Percentiles rank a stretch among this genome's conserved stretches.
These are phyloP conservation scores for Imbricaverruca yamaguchii DNA, from an alignment of 2,888 invertebrate species.

Conservation along the genomic window DNA sequence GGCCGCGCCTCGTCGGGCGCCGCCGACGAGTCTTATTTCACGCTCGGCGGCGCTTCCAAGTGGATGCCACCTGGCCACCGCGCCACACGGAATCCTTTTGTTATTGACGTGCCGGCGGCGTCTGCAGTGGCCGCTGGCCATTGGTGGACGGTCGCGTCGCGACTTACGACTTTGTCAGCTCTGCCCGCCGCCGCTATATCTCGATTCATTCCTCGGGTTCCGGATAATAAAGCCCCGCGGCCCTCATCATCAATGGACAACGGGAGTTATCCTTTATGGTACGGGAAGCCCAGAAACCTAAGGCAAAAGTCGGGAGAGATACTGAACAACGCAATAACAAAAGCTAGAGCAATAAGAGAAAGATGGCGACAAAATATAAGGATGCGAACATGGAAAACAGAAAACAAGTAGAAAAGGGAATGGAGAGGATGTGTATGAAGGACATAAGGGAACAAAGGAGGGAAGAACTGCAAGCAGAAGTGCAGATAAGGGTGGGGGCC, in stretches of 20 bases:
- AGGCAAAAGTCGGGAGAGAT: neutral
- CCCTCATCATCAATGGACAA: neutral
- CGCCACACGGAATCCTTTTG: neutral
- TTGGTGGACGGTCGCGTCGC: neutral
- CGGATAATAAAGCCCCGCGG: neutral
- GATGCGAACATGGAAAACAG: neutral
- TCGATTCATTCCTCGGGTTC: neutral
- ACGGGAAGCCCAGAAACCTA: neutral
- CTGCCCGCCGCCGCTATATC: neutral
- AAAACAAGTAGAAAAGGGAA: neutral
- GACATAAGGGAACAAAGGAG: neutral
- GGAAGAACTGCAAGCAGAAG: neutral
- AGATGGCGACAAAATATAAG: neutral
- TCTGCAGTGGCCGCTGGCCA: neutral
- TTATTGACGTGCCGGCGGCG: neutral
- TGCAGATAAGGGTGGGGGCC: neutral
- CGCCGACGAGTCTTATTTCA: neutral
- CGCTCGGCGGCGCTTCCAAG: neutral
- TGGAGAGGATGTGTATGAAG: neutral
- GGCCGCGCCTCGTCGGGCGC: neutral
- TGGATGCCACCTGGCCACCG: neutral
- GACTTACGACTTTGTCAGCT: neutral
- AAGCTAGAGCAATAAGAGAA: neutral
- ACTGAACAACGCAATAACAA: neutral
- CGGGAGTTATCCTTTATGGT: neutral